Evolutionary conservation across 2,888 invertebrate genomes (phyloP), one percentile per base, ranked within the genome.

Genomic region (Lapara coniferarum): DNA sequence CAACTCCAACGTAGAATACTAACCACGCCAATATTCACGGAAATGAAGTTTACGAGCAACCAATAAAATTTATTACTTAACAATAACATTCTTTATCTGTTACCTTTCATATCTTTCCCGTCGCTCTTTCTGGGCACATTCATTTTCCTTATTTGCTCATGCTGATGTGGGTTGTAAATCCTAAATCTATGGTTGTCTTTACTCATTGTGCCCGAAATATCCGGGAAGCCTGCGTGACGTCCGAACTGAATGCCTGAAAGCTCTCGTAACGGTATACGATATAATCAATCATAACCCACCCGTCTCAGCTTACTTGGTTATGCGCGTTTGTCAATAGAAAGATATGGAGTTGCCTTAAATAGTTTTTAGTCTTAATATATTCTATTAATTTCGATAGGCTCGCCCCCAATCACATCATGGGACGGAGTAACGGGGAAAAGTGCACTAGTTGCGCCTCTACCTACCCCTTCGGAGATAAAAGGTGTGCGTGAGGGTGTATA

Each of bases 221-320:
- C 19, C 51, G 25, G 57, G 68, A 70, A 70, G 71, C 68, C 57
- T 25, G 70, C 53, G 52, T 46, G 19, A 44, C 19, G 69, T 76
- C 72, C 72, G 72, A 68, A 59, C 71, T 67, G 77, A 79, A 78
- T 76, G 78, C 73, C 78, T 86, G 84, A 85, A 85, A 85, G 86
- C 83, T 82, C 79, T 80, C 78, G 83, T 83, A 85, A 87, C 84
- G 85, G 86, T 90, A 90, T 86, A 88, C 85, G 81, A 82, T 82
- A 88, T 88, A 90, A 93, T 93, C 91, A 92, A 92, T 93, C 92
- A 92, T 90, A 85, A 81, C 81, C 81, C 83, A 78, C 84, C 88
- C 85, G 82, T 80, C 87, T 87, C 84, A 74, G 82, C 85, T 89
- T 89, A 88, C 89, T 89, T 83, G 81, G 86, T 85, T 89, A 89